Evolutionary conservation across 2,113 vertebrate genomes (phyloP).

Genomic region (Bungarus multicinctus): DNA sequence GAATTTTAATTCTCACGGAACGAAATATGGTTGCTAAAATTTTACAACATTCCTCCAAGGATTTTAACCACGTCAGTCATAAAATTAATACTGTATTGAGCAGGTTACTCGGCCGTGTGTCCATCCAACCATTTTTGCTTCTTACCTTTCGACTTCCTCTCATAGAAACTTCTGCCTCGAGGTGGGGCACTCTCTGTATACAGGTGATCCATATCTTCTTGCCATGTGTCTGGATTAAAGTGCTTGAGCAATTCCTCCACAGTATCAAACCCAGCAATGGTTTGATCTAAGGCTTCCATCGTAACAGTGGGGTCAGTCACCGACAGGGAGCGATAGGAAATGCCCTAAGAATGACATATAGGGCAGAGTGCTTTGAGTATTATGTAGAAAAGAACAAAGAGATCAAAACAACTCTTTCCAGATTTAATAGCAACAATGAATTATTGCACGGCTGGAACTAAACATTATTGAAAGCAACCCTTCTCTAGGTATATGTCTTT

Average conservation of each 20-base stretch:
- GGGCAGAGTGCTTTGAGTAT: slow-evolving; percentile 61
- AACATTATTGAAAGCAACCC: not conserved
- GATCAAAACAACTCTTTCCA: not conserved
- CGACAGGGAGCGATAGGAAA: slow-evolving; percentile 67
- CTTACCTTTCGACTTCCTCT: slow-evolving; percentile 88
- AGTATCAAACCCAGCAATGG: slow-evolving; percentile 86
- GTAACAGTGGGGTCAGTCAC: slow-evolving; percentile 80
- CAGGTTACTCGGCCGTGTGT: not conserved
- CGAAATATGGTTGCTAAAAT: slow-evolving; percentile 30
- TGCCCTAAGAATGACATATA: slow-evolving; percentile 73
- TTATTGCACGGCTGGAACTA: not conserved
- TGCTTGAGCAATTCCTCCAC: slow-evolving; percentile 88
- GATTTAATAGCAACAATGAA: not conserved
- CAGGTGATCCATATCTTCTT: slow-evolving; percentile 87
- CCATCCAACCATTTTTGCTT: not conserved
- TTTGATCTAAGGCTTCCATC: slow-evolving; percentile 81
- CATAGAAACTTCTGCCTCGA: slow-evolving; percentile 84
- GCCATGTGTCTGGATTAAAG: slow-evolving; percentile 89
- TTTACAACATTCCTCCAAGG: not conserved
- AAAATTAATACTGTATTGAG: not conserved
- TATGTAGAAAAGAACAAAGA: slow-evolving; percentile 30
- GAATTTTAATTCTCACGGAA: slow-evolving; percentile 47
- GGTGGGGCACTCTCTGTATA: slow-evolving; percentile 82
- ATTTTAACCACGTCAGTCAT: not conserved
- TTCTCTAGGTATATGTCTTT: not conserved